A percentile compares a stretch with the other conserved stretches of the same genome.
Conservation (phyloP, 92 coral and sea anemone species). For the Isaurus tuberculatus region DNA sequence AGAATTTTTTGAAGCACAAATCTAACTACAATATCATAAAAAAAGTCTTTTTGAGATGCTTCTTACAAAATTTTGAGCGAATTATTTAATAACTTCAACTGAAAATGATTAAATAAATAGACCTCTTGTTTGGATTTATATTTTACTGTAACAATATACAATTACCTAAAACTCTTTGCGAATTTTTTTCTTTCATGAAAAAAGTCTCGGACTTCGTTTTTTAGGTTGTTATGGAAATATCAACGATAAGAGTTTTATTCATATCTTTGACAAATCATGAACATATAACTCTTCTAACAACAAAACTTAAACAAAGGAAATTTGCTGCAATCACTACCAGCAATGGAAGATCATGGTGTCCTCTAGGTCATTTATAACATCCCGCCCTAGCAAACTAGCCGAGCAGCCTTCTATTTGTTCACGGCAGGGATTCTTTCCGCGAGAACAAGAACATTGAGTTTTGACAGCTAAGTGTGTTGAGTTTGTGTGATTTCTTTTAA, state of each 20-base stretch:
- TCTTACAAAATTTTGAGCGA: background rate
- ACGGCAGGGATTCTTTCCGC: constrained; percentile 7
- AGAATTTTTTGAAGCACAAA: background rate
- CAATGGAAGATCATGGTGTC: background rate
- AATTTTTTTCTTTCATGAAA: background rate
- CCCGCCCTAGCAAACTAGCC: background rate
- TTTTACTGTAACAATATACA: background rate
- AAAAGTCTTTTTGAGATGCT: background rate
- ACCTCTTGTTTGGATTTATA: background rate
- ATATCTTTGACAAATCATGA: background rate
- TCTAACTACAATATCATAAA: background rate
- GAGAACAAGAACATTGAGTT: background rate
- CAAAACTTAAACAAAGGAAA: background rate
- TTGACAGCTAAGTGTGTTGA: constrained; percentile 1
- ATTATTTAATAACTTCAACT: too few species aligned
- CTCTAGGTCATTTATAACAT: background rate
- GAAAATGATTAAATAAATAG: too few species aligned
- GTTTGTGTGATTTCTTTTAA: constrained; percentile 9
- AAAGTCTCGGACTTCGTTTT: background rate
- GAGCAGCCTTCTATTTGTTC: background rate
- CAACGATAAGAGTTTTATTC: background rate
- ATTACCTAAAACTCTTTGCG: background rate
- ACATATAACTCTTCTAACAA: background rate
- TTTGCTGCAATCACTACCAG: background rate
- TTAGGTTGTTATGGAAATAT: background rate